A percentile compares a stretch with the other conserved stretches of the same genome.
phyloP scores from a whole-genome alignment of 1,140 invertebrate genomes.

The Notospermus geniculatus region DNA sequence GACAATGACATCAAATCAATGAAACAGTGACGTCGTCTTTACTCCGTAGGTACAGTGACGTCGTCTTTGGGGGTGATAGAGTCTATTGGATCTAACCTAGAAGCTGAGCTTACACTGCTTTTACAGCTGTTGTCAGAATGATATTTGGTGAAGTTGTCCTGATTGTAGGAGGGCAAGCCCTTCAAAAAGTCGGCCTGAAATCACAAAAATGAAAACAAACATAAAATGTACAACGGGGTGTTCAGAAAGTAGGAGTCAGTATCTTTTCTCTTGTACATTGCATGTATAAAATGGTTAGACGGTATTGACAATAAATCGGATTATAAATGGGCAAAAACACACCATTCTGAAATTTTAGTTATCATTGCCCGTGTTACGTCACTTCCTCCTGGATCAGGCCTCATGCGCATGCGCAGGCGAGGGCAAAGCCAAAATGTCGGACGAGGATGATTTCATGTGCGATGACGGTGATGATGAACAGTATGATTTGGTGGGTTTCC shows the following conservation, averaged over 20 bases:
- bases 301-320: background rate
- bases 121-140: conserved; percentile 81
- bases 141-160: conserved; percentile 85
- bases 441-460: conserved; percentile 92
- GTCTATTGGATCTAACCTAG: too few relatives aligned
- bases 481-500: conserved; percentile 82
- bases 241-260: background rate
- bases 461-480: conserved; percentile 98
- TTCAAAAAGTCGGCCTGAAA: conserved; percentile 78
- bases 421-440: conserved; percentile 72
- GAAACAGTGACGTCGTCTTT: too few relatives aligned
- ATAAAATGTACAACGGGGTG: too few relatives aligned
- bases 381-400: background rate
- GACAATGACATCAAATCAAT: too few relatives aligned
- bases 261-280: background rate
- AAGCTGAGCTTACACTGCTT: conserved; percentile 68
- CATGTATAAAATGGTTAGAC: background rate
- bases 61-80: too few relatives aligned
- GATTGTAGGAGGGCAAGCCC: conserved; percentile 84
- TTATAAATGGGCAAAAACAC: background rate
- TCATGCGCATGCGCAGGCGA: background rate
- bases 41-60: too few relatives aligned
- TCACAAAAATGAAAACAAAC: conserved; percentile 7
- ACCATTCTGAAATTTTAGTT: background rate
- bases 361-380: background rate